Evolutionary conservation across 2,888 invertebrate species (phyloP).

Genomic region (Noctua janthe): DNA sequence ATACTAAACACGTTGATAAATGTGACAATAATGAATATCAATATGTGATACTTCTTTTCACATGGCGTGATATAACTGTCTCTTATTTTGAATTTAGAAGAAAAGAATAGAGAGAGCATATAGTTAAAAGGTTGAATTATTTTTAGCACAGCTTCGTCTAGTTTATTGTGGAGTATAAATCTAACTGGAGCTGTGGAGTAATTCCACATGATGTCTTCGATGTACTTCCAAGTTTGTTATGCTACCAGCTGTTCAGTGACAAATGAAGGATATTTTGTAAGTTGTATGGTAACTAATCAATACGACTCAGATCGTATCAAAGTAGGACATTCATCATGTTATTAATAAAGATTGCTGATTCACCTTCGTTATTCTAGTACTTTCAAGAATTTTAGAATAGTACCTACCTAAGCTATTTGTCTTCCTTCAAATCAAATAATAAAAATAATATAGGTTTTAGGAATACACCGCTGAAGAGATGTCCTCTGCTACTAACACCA

Average conservation of each 20-base stretch:
- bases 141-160: background rate
- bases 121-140: background rate
- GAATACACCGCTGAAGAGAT: background rate
- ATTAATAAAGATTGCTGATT: background rate
- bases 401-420: background rate
- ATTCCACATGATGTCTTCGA: background rate
- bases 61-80: background rate
- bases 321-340: background rate
- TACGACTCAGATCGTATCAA: background rate
- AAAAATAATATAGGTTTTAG: background rate
- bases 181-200: background rate
- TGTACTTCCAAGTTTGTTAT: background rate
- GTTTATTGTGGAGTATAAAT: background rate
- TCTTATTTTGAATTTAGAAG: conserved; percentile 24
- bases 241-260: background rate
- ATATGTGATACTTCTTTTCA: conserved; percentile 10
- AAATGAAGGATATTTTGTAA: background rate
- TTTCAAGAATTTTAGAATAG: background rate
- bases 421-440: background rate
- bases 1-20: background rate
- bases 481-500: background rate
- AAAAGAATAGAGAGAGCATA: background rate
- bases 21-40: too few relatives aligned
- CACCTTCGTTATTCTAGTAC: background rate
- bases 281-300: background rate